These are phyloP conservation scores for Petromus typicus DNA, from an alignment of 2,113 vertebrate species.

Conservation along the genomic window DNA sequence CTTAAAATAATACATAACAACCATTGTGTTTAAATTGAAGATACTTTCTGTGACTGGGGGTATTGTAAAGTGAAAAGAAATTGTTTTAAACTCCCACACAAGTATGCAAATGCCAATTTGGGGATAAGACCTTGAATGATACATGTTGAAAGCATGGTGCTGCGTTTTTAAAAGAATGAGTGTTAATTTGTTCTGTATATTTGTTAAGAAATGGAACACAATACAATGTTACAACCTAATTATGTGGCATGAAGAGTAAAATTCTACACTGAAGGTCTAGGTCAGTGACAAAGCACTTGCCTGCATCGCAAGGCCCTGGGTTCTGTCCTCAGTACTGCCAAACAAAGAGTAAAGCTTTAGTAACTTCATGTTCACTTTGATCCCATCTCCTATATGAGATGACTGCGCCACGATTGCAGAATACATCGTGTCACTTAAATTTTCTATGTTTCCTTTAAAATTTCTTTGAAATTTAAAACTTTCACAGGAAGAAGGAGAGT, in stretches of 20 bases:
- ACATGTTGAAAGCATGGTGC: neutral
- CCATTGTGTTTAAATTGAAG: neutral
- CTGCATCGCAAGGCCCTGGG: neutral
- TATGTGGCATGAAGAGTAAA: neutral
- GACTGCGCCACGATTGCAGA: neutral
- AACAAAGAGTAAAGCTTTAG: neutral
- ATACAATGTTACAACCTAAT: neutral
- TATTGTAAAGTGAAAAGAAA: conserved; percentile 22
- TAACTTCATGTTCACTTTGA: neutral
- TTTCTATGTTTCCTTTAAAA: neutral
- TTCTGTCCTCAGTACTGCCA: neutral
- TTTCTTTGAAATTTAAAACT: neutral
- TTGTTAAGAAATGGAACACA: neutral
- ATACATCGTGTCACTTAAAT: neutral
- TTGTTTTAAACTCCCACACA: neutral
- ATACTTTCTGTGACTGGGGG: neutral
- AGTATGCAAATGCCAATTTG: neutral
- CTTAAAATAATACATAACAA: neutral
- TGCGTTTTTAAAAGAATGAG: neutral
- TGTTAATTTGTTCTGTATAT: neutral
- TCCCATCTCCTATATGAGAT: neutral
- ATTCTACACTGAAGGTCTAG: neutral
- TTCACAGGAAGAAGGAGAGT: neutral
- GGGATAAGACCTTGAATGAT: neutral
- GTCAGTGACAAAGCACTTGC: neutral